phyloP scores from a whole-genome alignment of 2,113 vertebrate species.

The Arvicanthis niloticus region DNA sequence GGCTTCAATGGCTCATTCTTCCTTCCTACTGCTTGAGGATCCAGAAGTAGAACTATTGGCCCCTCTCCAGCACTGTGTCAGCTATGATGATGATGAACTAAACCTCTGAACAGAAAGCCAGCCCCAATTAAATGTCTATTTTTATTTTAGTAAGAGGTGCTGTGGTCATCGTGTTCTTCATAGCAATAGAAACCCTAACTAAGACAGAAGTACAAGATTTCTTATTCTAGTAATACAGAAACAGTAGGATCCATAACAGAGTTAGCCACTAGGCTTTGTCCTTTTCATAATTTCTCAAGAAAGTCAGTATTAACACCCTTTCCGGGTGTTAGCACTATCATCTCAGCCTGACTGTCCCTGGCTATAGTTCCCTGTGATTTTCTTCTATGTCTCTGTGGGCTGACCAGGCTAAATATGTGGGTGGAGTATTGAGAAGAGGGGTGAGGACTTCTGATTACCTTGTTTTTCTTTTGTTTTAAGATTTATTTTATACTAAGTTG shows the following conservation, averaged over 20 bases:
- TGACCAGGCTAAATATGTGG: not conserved
- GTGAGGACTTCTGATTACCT: not conserved
- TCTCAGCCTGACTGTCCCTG: not conserved
- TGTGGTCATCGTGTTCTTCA: not conserved
- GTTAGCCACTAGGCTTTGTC: not conserved
- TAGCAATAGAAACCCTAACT: not conserved
- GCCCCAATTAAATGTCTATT: not conserved
- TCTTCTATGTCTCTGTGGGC: too few species aligned
- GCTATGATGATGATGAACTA: not conserved
- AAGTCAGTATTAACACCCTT: not conserved
- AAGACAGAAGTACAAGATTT: not conserved
- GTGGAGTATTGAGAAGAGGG: not conserved
- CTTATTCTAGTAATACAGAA: not conserved
- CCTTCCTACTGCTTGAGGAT: not conserved
- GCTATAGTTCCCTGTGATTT: not conserved
- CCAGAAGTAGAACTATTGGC: not conserved
- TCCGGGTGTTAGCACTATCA: accelerated
- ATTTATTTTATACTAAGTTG: not conserved
- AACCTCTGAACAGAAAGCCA: not conserved
- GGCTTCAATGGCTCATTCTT: not conserved
- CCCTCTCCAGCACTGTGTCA: not conserved
- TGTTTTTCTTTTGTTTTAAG: not conserved
- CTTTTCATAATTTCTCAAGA: not conserved
- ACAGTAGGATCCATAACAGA: not conserved
- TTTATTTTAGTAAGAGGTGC: not conserved